Evolutionary conservation across 2,797 vertebrate genomes (phyloP).

Genomic region (Anguilla anguilla): DNA sequence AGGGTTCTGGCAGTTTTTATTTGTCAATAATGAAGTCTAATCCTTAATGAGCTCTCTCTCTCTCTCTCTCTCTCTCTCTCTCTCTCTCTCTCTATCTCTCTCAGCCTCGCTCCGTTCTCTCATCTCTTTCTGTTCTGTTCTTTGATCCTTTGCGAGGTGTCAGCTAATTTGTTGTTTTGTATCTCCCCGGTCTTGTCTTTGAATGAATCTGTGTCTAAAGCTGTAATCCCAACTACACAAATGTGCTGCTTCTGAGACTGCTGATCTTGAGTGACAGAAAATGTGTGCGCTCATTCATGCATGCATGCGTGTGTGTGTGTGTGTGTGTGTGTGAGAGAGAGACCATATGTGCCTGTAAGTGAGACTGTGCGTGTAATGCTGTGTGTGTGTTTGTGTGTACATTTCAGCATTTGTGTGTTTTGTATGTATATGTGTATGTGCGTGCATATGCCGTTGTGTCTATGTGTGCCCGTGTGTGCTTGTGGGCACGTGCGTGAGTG

Average conservation of each 20-base stretch:
- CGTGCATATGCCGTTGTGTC: too few relatives aligned
- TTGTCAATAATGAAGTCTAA: constrained; percentile 64
- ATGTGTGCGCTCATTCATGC: background rate
- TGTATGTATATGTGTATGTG: background rate
- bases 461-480: too few relatives aligned
- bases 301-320: background rate
- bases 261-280: constrained; percentile 16
- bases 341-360: background rate
- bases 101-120: too few relatives aligned
- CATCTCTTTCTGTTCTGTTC: constrained; percentile 41
- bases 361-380: background rate
- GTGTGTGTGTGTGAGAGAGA: background rate
- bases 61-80: constrained; percentile 9
- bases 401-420: too few relatives aligned
- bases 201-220: constrained; percentile 34
- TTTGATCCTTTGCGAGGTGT: constrained; percentile 56
- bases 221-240: constrained; percentile 22
- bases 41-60: constrained; percentile 55
- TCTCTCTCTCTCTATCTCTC: constrained; percentile 28
- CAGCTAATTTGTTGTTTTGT: constrained; percentile 54
- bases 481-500: too few relatives aligned
- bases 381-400: background rate
- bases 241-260: constrained; percentile 1
- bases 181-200: constrained; percentile 31
- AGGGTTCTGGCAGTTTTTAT: constrained; percentile 52